Evolutionary conservation across 2,797 vertebrate genomes (phyloP), one percentile per base, ranked within the genome.

Genomic region (Ceyx erithaca): DNA sequence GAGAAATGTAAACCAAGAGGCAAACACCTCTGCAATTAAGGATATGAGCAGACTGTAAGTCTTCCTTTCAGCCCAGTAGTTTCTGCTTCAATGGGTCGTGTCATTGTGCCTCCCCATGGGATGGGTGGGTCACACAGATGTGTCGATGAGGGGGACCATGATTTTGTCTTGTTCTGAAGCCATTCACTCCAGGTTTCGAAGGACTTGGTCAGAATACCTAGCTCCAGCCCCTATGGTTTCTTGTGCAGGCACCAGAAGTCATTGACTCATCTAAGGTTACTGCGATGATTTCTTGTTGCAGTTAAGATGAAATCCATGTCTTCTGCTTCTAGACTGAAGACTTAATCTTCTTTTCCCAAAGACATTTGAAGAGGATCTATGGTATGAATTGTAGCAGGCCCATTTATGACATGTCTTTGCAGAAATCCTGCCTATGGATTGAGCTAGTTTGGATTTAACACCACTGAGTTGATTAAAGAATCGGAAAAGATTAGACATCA

Each of bases 361-460:
- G 25, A 35, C 37, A 66, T 68, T 73, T 75, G 68, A 90, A 80
- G 51, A 67, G 13, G 41, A 16, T 57, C 37, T 52, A 2, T 21
- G 37, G 46, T 67, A 64, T 64, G 77, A 87, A 49, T 31, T 77
- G 57, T 30, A 90, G 55, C 21, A 85, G 52, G n/a, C 30, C 17
- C 52, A 57, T 66, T 80, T 72, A 84, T 76, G 45, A 41, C 26
- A 52, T 72, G 69, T 61, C 84, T 80, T 80, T 76, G 69, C 51
- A 87, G 66, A 90, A 89, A 80, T 78, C 35, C 37, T 6, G 7
- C 31, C 48, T 67, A 45, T 43, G n/a, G 84, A 80, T 25, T 41
- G 28, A 87, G 46, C 58, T 91, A 15, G 19, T 78, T 87, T 73
- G 63, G 51, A 72, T 89, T 91, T 93, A 93, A 66, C 54, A 87